These are phyloP conservation scores for Pristionchus entomophagus DNA, from an alignment of 2,888 invertebrate genomes.

Conservation along the genomic window DNA sequence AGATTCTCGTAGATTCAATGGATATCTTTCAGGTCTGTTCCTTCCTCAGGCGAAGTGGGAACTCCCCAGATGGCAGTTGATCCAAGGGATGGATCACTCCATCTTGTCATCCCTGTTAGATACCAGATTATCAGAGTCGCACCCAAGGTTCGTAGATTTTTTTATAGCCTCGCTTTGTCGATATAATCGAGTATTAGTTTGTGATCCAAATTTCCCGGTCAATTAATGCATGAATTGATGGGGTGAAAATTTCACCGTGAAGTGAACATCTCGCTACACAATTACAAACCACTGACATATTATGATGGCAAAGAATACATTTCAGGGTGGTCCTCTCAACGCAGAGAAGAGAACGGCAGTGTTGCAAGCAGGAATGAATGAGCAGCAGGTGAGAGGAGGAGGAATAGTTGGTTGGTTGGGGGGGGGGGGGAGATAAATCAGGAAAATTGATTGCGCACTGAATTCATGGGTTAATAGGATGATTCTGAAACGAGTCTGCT, in stretches of 20 bases:
- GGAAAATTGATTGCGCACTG: not conserved
- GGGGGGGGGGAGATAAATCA: not conserved
- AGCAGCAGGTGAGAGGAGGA: conserved; percentile 87
- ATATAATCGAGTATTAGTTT: not conserved
- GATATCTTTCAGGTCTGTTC: conserved; percentile 84
- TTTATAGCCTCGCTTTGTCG: no score
- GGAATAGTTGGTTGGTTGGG: no score
- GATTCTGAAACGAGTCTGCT: no score
- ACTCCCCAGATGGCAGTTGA: conserved; percentile 91
- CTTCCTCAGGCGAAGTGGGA: not conserved
- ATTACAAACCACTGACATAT: no score
- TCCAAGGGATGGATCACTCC: conserved; percentile 94
- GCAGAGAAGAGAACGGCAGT: conserved; percentile 36
- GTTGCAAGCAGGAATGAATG: conserved; percentile 35
- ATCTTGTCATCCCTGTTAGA: conserved; percentile 94
- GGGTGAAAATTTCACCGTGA: not conserved
- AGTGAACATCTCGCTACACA: no score
- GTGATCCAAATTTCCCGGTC: not conserved
- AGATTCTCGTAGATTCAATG: no score
- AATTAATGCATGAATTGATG: not conserved
- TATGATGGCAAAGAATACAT: not conserved
- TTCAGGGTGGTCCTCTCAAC: conserved; percentile 29
- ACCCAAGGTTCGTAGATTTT: conserved; percentile 3
- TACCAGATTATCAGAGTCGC: conserved; percentile 84
- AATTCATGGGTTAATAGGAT: no score